Conservation (phyloP, 1,140 invertebrate genomes). For the Radopholus similis region DNA sequence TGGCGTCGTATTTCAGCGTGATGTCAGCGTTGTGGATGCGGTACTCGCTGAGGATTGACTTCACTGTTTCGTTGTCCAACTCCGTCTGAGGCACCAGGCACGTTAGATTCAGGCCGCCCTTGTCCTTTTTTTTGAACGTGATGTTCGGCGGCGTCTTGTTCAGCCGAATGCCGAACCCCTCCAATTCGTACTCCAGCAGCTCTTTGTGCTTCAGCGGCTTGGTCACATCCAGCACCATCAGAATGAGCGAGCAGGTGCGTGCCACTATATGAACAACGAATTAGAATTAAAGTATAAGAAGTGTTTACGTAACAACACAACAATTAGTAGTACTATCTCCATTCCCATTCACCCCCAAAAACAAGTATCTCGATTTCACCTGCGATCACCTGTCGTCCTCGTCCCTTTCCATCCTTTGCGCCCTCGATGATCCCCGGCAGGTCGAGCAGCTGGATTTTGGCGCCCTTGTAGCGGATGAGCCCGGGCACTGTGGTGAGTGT, state of each 20-base stretch:
- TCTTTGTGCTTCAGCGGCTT: conserved; percentile 94
- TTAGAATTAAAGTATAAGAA: conserved; percentile 21
- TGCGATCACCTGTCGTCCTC: conserved; percentile 97
- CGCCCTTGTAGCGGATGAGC: conserved; percentile 98
- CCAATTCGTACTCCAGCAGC: conserved; percentile 92
- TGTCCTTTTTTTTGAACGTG: conserved; percentile 91
- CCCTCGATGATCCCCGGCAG: conserved; percentile 99
- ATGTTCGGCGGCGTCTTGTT: conserved; percentile 91
- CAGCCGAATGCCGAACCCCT: conserved; percentile 87
- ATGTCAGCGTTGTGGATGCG: conserved; percentile 98
- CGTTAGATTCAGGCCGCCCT: conserved; percentile 91
- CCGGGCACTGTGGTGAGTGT: conserved; percentile 98
- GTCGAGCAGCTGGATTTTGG: conserved; percentile 97
- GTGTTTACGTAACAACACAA: not conserved
- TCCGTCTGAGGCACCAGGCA: conserved; percentile 83
- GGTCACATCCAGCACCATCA: conserved; percentile 93
- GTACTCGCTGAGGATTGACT: conserved; percentile 92
- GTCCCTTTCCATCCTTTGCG: conserved; percentile 97
- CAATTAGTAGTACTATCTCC: not conserved
- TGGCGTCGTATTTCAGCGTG: conserved; percentile 86
- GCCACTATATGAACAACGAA: conserved; percentile 78
- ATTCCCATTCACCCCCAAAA: conserved; percentile 1
- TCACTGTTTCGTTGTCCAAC: conserved; percentile 88
- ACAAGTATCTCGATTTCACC: too few species aligned
- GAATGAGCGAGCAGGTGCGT: conserved; percentile 92